Evolutionary conservation across 1,140 invertebrate species (phyloP).

Genomic region (Atta colombica): DNA sequence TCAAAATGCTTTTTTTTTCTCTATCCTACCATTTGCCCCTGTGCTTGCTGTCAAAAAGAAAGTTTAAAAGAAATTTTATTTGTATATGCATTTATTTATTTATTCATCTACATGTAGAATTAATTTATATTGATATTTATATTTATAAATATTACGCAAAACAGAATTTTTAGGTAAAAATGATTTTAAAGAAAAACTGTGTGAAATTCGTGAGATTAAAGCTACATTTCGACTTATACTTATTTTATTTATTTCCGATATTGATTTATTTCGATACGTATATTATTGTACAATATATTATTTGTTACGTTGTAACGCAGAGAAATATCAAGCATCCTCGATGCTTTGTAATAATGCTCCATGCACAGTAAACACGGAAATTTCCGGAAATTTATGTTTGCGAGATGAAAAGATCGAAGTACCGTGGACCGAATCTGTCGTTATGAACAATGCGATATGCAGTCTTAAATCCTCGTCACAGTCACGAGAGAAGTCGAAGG

Average conservation of each 20-base stretch:
- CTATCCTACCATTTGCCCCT: too few species aligned
- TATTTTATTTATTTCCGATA: constrained; percentile 3
- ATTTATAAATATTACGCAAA: neutral
- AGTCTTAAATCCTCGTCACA: constrained; percentile 37
- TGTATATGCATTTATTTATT: neutral
- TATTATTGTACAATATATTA: constrained; percentile 18
- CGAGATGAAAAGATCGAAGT: constrained; percentile 26
- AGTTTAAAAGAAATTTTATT: neutral
- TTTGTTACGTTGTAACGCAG: neutral
- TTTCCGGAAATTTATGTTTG: constrained; percentile 35
- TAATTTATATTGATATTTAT: neutral
- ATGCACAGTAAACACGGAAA: constrained; percentile 34
- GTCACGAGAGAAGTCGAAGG: neutral
- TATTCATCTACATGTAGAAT: neutral
- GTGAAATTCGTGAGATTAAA: neutral
- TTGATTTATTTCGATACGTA: constrained; percentile 17
- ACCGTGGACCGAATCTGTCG: constrained; percentile 13
- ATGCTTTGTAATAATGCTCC: constrained; percentile 23
- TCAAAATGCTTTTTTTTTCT: neutral
- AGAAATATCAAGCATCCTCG: constrained; percentile 28
- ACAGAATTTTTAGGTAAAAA: neutral
- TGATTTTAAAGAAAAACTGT: neutral
- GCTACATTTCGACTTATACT: neutral
- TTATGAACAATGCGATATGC: constrained; percentile 47
- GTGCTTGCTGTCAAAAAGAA: neutral